A percentile compares a stretch with the other conserved stretches of the same genome.
Evolutionary conservation across 2,113 vertebrate genomes (phyloP).

Genomic region (Actenoides lindsayi): DNA sequence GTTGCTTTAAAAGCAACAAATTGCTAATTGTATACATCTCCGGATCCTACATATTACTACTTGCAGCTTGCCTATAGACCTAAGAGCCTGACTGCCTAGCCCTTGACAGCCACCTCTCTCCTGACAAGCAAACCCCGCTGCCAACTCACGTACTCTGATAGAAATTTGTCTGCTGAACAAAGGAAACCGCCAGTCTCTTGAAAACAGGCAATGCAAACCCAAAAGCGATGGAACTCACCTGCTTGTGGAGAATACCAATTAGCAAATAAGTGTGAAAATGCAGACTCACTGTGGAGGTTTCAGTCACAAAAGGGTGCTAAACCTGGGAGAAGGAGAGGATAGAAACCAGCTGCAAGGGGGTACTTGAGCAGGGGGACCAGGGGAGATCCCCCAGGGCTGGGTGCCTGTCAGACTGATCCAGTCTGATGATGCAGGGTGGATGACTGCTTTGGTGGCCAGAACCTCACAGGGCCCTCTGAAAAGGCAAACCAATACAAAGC

Average conservation of each 20-base stretch:
- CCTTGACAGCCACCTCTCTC: not conserved
- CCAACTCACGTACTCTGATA: fast-evolving
- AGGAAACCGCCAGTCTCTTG: not conserved
- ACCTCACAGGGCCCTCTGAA: not conserved
- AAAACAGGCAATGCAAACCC: not conserved
- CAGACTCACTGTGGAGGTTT: not conserved
- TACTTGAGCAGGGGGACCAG: not conserved
- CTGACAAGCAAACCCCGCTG: too few species aligned
- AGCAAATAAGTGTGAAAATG: not conserved
- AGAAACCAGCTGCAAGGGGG: not conserved
- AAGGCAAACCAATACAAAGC: not conserved
- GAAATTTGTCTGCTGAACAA: not conserved
- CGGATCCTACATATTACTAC: not conserved
- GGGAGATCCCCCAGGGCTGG: not conserved
- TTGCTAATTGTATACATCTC: not conserved
- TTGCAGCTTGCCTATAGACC: not conserved
- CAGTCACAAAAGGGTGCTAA: not conserved
- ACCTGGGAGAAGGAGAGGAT: not conserved
- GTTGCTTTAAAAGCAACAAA: not conserved
- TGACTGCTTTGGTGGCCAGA: not conserved
- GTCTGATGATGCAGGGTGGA: not conserved
- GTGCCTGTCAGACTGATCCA: not conserved
- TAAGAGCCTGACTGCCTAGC: not conserved
- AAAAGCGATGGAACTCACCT: not conserved
- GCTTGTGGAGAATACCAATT: not conserved